Conservation (phyloP, 2,888 invertebrate genomes). For the Tinea pellionella region DNA sequence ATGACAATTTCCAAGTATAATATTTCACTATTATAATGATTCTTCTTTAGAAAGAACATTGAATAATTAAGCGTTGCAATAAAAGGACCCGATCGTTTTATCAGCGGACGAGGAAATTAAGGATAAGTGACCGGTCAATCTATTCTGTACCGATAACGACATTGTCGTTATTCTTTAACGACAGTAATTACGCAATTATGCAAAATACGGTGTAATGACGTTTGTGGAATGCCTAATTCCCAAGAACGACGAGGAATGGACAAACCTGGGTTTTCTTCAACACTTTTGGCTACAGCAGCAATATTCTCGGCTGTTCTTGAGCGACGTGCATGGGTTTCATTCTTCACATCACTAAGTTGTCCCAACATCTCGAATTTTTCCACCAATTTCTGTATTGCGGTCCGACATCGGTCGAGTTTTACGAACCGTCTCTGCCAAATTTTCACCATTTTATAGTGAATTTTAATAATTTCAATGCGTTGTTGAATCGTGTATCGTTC, state of each 20-base stretch:
- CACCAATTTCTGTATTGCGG: too few relatives aligned
- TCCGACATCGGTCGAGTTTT: too few relatives aligned
- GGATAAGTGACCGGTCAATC: conserved; percentile 5
- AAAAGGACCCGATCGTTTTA: conserved; percentile 1
- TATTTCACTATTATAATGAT: not conserved
- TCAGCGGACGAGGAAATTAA: conserved; percentile 6
- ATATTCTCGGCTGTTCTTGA: too few relatives aligned
- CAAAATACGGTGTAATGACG: conserved; percentile 20
- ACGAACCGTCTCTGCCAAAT: too few relatives aligned
- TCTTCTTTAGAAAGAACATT: not conserved
- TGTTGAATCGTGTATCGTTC: too few relatives aligned
- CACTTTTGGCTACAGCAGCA: conserved; percentile 15
- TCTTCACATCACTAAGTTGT: too few relatives aligned
- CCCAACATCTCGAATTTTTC: too few relatives aligned
- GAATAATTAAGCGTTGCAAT: conserved; percentile 5
- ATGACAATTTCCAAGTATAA: not conserved
- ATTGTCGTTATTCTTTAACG: not conserved
- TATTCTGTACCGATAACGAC: not conserved
- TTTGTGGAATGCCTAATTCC: conserved; percentile 19
- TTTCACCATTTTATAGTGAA: too few relatives aligned
- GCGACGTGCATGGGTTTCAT: too few relatives aligned
- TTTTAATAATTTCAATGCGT: too few relatives aligned
- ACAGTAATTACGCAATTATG: too few relatives aligned
- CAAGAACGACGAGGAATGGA: conserved; percentile 16
- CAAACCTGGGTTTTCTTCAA: conserved; percentile 18